Percentiles rank a stretch among this genome's conserved stretches.
These are phyloP conservation scores for Amblyornis subalaris DNA, from an alignment of 2,113 vertebrate genomes.

Conservation along the genomic window DNA sequence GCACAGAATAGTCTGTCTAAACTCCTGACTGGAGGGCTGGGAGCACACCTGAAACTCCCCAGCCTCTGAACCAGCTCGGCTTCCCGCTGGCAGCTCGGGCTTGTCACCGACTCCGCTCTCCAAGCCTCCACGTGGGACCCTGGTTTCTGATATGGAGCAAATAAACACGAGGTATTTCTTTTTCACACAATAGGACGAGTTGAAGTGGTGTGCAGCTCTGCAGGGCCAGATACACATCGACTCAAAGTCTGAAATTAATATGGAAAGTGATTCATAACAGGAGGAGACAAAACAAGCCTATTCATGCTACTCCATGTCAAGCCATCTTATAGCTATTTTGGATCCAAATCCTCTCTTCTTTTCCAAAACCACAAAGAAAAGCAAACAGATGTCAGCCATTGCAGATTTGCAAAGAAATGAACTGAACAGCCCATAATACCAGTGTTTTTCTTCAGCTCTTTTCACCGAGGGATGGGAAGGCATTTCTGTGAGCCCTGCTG, in stretches of 20 bases:
- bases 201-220: not conserved
- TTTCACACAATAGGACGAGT: not conserved
- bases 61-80: not conserved
- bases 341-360: conserved; percentile 31
- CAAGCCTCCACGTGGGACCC: not conserved
- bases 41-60: not conserved
- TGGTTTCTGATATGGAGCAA: not conserved
- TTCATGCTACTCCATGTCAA: conserved; percentile 50
- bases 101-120: not conserved
- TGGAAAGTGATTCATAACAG: conserved; percentile 49
- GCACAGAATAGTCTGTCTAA: not conserved
- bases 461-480: not conserved
- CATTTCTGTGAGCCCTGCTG: not conserved
- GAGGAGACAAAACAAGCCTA: conserved; percentile 60
- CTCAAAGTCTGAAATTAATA: conserved; percentile 37
- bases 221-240: not conserved
- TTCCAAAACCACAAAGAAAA: conserved; percentile 60
- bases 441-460: not conserved
- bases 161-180: not conserved
- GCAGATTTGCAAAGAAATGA: conserved; percentile 6
- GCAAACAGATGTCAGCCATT: conserved; percentile 57
- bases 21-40: not conserved
- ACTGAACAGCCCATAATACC: not conserved
- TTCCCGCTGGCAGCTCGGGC: rapidly evolving
- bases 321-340: conserved; percentile 48